phyloP scores from a whole-genome alignment of 2,113 vertebrate genomes.

The Cichladusa arquata region DNA sequence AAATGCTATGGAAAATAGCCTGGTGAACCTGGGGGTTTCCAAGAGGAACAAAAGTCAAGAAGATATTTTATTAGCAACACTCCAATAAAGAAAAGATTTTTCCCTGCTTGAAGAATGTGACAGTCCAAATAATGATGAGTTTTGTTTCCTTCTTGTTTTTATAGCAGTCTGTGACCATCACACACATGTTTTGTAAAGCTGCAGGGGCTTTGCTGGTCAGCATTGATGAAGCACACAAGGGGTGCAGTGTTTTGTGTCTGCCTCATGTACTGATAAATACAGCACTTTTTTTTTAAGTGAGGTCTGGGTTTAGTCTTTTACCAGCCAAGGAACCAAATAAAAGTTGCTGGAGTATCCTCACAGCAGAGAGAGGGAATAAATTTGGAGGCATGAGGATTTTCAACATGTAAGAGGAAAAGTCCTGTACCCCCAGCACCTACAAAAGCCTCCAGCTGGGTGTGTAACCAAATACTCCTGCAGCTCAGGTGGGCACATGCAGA shows the following conservation, averaged over 20 bases:
- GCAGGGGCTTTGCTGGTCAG: not conserved
- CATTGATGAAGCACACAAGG: rapidly evolving
- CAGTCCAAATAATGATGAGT: not conserved
- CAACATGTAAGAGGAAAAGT: not conserved
- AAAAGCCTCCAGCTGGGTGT: not conserved
- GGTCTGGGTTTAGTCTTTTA: not conserved
- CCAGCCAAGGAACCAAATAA: not conserved
- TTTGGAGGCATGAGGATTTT: not conserved
- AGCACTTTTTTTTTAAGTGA: not conserved
- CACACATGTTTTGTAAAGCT: not conserved
- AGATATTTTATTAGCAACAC: not conserved
- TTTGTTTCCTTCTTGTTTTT: not conserved
- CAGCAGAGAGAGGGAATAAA: rapidly evolving
- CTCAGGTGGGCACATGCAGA: not conserved
- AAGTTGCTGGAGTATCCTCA: not conserved
- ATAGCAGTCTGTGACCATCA: not conserved
- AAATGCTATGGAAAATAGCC: not conserved
- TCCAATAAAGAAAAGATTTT: not conserved
- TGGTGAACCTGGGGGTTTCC: not conserved
- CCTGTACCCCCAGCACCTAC: not conserved
- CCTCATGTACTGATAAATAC: not conserved
- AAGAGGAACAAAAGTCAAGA: not conserved
- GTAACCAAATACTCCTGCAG: not conserved
- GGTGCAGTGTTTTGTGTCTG: not conserved
- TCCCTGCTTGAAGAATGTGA: not conserved